Percentiles rank a stretch among this genome's conserved stretches.
Conservation (phyloP, 92 coral and sea anemone species). For the Epizoanthus stellaris region DNA sequence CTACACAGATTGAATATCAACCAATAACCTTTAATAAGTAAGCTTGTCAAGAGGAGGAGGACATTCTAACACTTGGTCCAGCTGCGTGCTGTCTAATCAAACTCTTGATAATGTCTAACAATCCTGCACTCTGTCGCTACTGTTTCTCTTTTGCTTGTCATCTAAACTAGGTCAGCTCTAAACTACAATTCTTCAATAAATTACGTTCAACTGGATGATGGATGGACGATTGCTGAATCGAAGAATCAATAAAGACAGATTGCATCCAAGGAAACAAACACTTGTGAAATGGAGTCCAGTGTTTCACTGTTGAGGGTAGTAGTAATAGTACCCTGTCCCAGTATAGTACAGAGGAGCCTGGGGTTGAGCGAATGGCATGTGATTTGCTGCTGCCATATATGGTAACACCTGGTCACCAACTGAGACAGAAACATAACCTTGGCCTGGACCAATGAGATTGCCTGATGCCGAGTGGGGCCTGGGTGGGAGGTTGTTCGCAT, state of each 20-base stretch:
- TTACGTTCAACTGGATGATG: conserved; percentile 45
- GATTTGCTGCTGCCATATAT: conserved; percentile 75
- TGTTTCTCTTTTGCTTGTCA: conserved; percentile 8
- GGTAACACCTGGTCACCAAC: conserved; percentile 80
- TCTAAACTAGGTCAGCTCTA: conserved; percentile 6
- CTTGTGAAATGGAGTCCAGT: conserved; percentile 3
- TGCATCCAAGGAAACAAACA: conserved; percentile 31
- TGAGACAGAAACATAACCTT: conserved; percentile 58
- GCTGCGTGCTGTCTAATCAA: background rate
- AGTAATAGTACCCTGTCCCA: conserved; percentile 89
- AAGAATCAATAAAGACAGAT: conserved; percentile 19
- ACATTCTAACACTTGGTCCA: conserved; percentile 19
- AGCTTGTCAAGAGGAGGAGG: conserved; percentile 14
- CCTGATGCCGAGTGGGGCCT: conserved; percentile 97
- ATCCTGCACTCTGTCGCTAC: background rate
- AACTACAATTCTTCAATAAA: conserved; percentile 44
- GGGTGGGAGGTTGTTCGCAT: conserved; percentile 76
- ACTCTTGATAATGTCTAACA: conserved; percentile 7
- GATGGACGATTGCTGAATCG: conserved; percentile 27
- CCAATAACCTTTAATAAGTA: conserved; percentile 41
- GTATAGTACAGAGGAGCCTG: conserved; percentile 88
- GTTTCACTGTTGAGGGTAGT: conserved; percentile 83
- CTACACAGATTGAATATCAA: conserved; percentile 9
- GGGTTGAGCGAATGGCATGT: conserved; percentile 72
- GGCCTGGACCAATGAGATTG: conserved; percentile 74